These are phyloP conservation scores for Ptychobarbus kaznakovi DNA, from an alignment of 2,797 vertebrate genomes.

Conservation along the genomic window DNA sequence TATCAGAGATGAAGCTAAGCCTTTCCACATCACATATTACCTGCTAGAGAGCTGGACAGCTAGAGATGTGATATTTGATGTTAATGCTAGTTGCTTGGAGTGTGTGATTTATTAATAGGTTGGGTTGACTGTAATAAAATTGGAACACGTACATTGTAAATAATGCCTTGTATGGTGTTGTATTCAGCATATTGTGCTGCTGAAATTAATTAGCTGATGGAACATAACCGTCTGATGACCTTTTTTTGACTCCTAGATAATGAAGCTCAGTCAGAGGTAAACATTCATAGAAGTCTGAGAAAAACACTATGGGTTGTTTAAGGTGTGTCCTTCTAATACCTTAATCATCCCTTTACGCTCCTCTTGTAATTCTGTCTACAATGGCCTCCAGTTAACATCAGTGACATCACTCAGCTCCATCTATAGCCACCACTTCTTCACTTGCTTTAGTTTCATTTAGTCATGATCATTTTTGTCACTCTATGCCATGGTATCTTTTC, in stretches of 20 bases:
- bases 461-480: neutral
- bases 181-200: neutral
- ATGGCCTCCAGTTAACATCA: neutral
- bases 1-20: neutral
- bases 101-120: neutral
- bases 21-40: neutral
- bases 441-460: neutral
- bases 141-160: neutral
- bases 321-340: constrained; percentile 47
- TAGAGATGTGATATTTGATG: neutral
- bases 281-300: neutral
- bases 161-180: neutral
- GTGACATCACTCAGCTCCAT: neutral
- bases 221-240: neutral
- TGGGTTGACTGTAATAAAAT: neutral
- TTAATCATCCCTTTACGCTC: constrained; percentile 45
- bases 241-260: neutral
- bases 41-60: neutral
- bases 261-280: neutral
- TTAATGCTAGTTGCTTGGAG: neutral
- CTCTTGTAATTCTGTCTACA: constrained; percentile 34
- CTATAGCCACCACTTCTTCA: neutral
- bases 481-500: neutral
- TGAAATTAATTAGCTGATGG: neutral
- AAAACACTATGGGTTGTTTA: constrained; percentile 33